phyloP scores from a whole-genome alignment of 2,113 vertebrate species.

The Tychaedon coryphoeus region DNA sequence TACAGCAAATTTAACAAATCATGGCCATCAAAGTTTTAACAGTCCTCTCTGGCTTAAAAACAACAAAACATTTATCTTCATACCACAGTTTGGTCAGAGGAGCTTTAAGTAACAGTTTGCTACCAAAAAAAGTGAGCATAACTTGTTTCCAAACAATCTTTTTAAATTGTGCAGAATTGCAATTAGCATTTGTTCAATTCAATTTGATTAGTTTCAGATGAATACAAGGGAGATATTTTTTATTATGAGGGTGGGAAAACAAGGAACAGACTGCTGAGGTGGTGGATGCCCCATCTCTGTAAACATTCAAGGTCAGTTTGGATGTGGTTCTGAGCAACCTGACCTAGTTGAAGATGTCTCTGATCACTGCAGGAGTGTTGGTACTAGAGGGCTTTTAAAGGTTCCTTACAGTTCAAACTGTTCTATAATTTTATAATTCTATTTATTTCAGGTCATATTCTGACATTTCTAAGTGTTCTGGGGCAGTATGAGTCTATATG shows the following conservation, averaged over 20 bases:
- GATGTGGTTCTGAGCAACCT: rapidly evolving
- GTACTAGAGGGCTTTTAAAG: neutral
- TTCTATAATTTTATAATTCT: neutral
- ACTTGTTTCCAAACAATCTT: neutral
- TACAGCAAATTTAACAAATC: neutral
- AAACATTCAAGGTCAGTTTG: neutral
- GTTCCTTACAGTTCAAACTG: neutral
- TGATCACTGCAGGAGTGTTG: neutral
- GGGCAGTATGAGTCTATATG: rapidly evolving
- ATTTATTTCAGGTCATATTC: neutral
- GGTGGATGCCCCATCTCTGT: neutral
- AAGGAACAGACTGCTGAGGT: neutral
- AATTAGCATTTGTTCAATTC: neutral
- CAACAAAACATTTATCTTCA: neutral
- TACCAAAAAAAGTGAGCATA: neutral
- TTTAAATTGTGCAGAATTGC: neutral
- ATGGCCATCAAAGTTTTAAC: neutral
- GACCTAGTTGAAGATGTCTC: neutral
- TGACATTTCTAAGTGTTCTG: neutral
- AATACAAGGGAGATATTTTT: neutral
- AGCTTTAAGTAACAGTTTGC: neutral
- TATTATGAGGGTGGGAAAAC: neutral
- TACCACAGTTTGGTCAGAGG: neutral
- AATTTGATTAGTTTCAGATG: neutral
- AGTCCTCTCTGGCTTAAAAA: neutral